Conservation (phyloP, 1,140 invertebrate genomes). For the Drosophila erecta region DNA sequence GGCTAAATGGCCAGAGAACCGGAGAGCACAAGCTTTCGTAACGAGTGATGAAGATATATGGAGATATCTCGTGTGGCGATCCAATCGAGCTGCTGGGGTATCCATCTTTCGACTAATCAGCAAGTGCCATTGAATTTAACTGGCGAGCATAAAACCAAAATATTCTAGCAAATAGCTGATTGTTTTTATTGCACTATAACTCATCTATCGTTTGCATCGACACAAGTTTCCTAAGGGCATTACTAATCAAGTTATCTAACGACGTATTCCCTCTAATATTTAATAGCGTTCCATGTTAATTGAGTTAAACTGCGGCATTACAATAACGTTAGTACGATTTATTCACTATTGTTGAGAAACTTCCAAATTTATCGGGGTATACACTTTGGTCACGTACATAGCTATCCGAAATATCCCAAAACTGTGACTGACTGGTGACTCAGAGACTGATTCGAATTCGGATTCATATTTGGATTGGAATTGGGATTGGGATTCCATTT, state of each 20-base stretch:
- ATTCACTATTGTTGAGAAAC: slow-evolving; percentile 3
- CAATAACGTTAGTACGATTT: not conserved
- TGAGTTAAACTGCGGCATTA: no score
- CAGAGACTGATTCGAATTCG: slow-evolving; percentile 11
- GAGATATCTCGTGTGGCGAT: slow-evolving; percentile 20
- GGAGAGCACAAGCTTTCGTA: slow-evolving; percentile 10
- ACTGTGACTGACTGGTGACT: slow-evolving; percentile 25
- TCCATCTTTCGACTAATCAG: slow-evolving; percentile 15
- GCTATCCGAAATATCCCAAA: slow-evolving; percentile 25
- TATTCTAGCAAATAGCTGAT: slow-evolving; percentile 8
- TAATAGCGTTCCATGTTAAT: not conserved
- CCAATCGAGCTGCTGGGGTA: slow-evolving; percentile 7
- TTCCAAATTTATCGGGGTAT: slow-evolving; percentile 13
- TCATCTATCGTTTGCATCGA: not conserved
- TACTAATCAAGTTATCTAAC: slow-evolving; percentile 1
- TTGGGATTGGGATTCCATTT: slow-evolving; percentile 42
- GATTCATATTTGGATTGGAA: slow-evolving; percentile 9
- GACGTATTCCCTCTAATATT: not conserved
- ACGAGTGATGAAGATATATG: slow-evolving; percentile 19
- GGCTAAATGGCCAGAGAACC: slow-evolving; percentile 10
- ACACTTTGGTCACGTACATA: slow-evolving; percentile 24
- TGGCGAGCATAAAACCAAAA: slow-evolving; percentile 8
- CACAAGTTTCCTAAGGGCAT: slow-evolving; percentile 7
- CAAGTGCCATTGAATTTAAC: slow-evolving; percentile 4
- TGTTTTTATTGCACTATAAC: slow-evolving; percentile 11